Percentiles rank a stretch among this genome's conserved stretches.
phyloP scores from a whole-genome alignment of 2,888 invertebrate genomes.

The Ormyrus rosae region DNA sequence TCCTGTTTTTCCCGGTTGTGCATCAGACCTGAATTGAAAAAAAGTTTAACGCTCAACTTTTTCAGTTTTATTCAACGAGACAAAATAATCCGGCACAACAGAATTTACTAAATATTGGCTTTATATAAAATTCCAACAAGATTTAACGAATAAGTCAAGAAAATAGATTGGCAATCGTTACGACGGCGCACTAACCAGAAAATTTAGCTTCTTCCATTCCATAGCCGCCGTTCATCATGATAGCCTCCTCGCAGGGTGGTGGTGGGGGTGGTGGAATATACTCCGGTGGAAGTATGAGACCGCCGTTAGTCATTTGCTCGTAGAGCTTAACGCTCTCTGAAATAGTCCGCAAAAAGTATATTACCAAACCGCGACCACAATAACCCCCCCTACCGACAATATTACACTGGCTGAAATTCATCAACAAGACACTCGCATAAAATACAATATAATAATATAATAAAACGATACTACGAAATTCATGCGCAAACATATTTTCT shows the following conservation, averaged over 20 bases:
- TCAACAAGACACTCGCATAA: slow-evolving; percentile 9
- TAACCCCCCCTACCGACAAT: no score
- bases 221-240: slow-evolving; percentile 65
- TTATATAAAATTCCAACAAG: no score
- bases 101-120: no score
- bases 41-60: neutral
- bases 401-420: no score
- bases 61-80: no score
- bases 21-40: slow-evolving; percentile 68
- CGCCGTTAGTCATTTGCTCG: slow-evolving; percentile 64
- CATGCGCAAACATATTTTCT: slow-evolving; percentile 63
- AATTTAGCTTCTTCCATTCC: slow-evolving; percentile 67
- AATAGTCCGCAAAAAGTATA: neutral
- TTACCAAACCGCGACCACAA: no score
- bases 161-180: no score
- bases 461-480: slow-evolving; percentile 31
- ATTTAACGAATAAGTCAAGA: no score
- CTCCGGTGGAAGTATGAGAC: slow-evolving; percentile 67
- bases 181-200: slow-evolving; percentile 34
- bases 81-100: no score
- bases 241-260: slow-evolving; percentile 66
- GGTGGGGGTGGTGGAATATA: slow-evolving; percentile 72
- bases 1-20: slow-evolving; percentile 87
- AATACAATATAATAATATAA: slow-evolving; percentile 9
- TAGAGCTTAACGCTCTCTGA: slow-evolving; percentile 64